Conservation (phyloP, 2,797 vertebrate genomes). For the Paramormyrops hopkinsi region DNA sequence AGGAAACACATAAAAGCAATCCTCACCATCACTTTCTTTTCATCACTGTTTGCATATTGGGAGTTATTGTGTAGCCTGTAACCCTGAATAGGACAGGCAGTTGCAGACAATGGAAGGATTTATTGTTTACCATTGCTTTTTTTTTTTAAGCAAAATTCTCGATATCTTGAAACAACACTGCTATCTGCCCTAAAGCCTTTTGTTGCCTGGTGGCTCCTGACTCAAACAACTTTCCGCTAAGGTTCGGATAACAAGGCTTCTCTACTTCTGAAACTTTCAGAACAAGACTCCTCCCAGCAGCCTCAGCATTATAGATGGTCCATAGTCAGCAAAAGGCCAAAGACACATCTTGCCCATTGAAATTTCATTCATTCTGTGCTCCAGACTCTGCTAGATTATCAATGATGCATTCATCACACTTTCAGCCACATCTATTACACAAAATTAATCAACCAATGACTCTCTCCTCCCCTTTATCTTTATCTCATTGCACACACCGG, state of each 20-base stretch:
- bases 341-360: not conserved
- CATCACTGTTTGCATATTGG: not conserved
- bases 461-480: not conserved
- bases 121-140: not conserved
- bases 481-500: not conserved
- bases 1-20: not conserved
- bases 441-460: not conserved
- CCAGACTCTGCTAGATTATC: not conserved
- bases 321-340: not conserved
- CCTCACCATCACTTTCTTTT: not conserved
- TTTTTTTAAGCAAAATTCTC: not conserved
- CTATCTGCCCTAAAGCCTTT: not conserved
- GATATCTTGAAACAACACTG: not conserved
- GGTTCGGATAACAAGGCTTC: not conserved
- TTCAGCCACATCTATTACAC: not conserved
- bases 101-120: not conserved
- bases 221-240: not conserved
- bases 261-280: not conserved
- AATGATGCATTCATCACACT: conserved; percentile 10
- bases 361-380: not conserved
- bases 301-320: not conserved
- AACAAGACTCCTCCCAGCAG: not conserved
- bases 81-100: not conserved
- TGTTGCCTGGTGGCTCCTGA: not conserved
- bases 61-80: not conserved